These are phyloP conservation scores for Alethe castanea DNA, from an alignment of 2,113 vertebrate species.

Conservation along the genomic window DNA sequence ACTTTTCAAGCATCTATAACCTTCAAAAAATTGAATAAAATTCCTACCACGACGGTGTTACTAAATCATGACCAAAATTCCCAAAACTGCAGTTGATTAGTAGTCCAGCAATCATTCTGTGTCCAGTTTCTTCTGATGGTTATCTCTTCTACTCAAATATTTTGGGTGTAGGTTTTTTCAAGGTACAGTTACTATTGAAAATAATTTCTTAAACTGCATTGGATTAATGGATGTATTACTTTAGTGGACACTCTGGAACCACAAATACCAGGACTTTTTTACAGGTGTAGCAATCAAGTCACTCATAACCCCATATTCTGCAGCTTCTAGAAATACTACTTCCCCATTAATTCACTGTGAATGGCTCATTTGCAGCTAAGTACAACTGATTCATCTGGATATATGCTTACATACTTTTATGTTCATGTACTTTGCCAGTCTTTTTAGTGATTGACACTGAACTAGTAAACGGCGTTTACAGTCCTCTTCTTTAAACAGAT, in stretches of 20 bases:
- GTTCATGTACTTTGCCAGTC: background rate
- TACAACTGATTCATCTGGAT: background rate
- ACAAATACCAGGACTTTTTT: background rate
- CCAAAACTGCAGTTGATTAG: background rate
- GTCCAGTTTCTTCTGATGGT: background rate
- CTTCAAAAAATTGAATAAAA: background rate
- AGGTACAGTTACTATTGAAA: background rate
- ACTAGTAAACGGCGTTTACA: background rate
- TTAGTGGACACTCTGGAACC: background rate
- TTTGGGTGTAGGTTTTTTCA: background rate
- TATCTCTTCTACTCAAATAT: background rate
- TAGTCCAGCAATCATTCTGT: background rate
- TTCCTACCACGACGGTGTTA: background rate
- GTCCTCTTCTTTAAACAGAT: background rate
- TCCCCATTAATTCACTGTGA: background rate
- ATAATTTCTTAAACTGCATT: background rate
- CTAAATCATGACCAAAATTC: background rate
- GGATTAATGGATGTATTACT: background rate
- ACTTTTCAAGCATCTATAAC: background rate
- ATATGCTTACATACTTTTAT: background rate
- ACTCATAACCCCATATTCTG: background rate
- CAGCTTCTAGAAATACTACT: background rate
- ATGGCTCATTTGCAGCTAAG: background rate
- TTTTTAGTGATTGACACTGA: background rate
- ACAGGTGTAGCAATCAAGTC: background rate